Base-by-base conservation (phyloP, 1,140 invertebrate genomes). In the Pygmarrhopalites habei region DNA sequence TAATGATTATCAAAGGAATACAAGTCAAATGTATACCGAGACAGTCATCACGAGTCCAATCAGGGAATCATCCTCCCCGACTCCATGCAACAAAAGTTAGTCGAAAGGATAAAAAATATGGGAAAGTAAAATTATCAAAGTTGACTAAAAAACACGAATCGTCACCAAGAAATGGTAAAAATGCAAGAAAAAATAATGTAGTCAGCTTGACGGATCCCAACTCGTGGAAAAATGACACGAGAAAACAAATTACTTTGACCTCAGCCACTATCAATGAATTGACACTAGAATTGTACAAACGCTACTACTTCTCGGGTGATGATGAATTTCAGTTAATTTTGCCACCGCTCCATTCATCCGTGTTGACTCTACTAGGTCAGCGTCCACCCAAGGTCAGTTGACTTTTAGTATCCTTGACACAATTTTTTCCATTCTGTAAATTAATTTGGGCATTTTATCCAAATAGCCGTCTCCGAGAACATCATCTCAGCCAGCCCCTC, bases 311-410 rank as follows among this genome's bases (percentile, higher is more conserved):
- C 5, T 7, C 32, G 15, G 58, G 53, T 58, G 12, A 44, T 59
- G 15, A 39, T 47, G 23, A 58, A 39, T 62, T 49, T 14, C 62
- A 69, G 68, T 35, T 69, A 5, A 69, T 64, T 1, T 28, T 69
- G 10, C 68, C 68, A 14, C 68, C 68, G 2, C 32, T 69, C 2
- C 68, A 69, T 62, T 63, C 64, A 1, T 69, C 68, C 1, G 68
- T 69, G 3, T 55, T 69, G 19, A 69, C 68, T 25, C 32, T 69
- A 10, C 47, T 69, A 17, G 68, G 68, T n/a, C 64, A 65, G 30
- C 58, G 58, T 21, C 19, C 63, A 21, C n/a, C 28, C n/a, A n/a
- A n/a, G n/a, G n/a, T n/a, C n/a, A n/a, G n/a, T n/a, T n/a, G n/a
- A n/a, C n/a, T n/a, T n/a, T n/a, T n/a, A n/a, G n/a, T n/a, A n/a